Evolutionary conservation across 1,140 invertebrate species (phyloP), one percentile per base, ranked within the genome.

Genomic region (Sarcophaga bullata): DNA sequence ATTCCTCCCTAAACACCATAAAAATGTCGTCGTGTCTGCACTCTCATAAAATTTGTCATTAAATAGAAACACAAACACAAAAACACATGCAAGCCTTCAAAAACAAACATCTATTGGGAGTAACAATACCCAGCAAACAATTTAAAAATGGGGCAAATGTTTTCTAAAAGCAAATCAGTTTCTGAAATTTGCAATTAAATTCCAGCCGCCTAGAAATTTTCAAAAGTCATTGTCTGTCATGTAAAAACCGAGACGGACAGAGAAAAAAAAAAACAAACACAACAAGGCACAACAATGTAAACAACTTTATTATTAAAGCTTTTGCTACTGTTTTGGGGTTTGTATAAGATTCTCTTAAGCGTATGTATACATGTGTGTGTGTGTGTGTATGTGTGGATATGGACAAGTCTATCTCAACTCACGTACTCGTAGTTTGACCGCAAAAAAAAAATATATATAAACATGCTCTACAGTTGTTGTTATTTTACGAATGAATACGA

Each of bases 351-450:
- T 37, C 25, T 37, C 25, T 37, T 37, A 37, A 37, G 25, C 25
- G 25, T 4, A 37, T 37, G 4, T 2, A 4, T 37, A 37, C 25
- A n/a, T n/a, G 25, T 37, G 25, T 37, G 25, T 37, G 25, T 37
- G 4, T 37, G 25, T 37, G 25, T 37, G 25, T 37, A 1, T 37
- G 25, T 37, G 25, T 1, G 25, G 25, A 37, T 25, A 19, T 68
- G 62, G 62, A 10, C 62, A 68, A 25, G 62, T 68, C 62, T 68
- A 68, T 19, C 54, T 15, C n/a, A 68, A 68, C 62, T 68, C 62
- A 68, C 62, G 62, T 68, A 68, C 62, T 68, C 19, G 62, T 68
- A 68, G n/a, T 68, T 68, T 68, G 62, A 68, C 62, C 62, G 62
- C 62, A 68, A 8, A 68, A 19, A 37, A 68, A 68, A 19, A 68